Base-by-base conservation (phyloP, 2,888 invertebrate species). In the Pyrocoelia pectoralis region DNA sequence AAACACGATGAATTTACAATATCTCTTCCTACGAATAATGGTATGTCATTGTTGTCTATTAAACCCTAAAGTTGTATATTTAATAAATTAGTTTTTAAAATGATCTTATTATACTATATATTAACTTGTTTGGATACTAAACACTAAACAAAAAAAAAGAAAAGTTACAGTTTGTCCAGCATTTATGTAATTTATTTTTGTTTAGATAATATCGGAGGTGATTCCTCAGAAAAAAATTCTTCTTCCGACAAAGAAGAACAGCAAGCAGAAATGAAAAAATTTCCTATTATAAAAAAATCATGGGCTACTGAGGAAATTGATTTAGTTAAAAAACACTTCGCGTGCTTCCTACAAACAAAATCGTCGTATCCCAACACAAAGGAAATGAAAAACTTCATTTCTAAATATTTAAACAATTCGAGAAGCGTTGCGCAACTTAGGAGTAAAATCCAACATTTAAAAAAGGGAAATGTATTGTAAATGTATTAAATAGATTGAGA, bases 261-360 rank as follows among this genome's bases (percentile, higher is more conserved):
- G 10, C 38, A 38, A 38, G 38, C 38, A 3, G 38, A 38, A 38
- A 38, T 38, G 38, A 38, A 38, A 38, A 38, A 38, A 38, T n/a
- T 38, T 9, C 38, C 10, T 9, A 24, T 24, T 24, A 38, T 12
- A 38, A 38, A 38, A 38, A 38, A 38, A 38, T 38, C 38, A 38
- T 38, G 38, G 38, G n/a, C 38, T 38, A 12, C 38, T 38, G 38
- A 38, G 38, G 38, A 38, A 38, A 38, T 38, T 38, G 38, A 38
- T 38, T 38, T 38, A 38, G 38, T 38, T 38, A 38, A 38, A 38
- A 38, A 38, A 38, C 38, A 38, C 24, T 24, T 24, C 24, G 24
- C 24, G 24, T 24, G 24, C 24, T 24, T 24, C 24, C 24, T 24
- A 24, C 24, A 24, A 24, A 24, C 24, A 24, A 24, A 24, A 24